Percentiles rank a stretch among this genome's conserved stretches.
phyloP scores from a whole-genome alignment of 2,113 vertebrate genomes.

The Embiotoca jacksoni region DNA sequence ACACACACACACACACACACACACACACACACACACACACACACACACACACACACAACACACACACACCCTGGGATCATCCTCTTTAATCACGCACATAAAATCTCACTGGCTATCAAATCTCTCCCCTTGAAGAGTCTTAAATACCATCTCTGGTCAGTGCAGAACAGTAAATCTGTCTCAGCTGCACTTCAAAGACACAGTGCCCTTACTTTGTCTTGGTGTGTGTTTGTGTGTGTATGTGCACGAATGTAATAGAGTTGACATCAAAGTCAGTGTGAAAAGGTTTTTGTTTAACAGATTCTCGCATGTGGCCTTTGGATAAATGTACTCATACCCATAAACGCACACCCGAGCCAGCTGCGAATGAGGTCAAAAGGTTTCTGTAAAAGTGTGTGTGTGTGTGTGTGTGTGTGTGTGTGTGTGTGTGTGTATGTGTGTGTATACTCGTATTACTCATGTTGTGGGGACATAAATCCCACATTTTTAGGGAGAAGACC shows the following conservation, averaged over 20 bases:
- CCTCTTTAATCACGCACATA: constrained; percentile 22
- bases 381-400: constrained; percentile 38
- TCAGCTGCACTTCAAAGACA: constrained; percentile 62
- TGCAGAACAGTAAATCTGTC: constrained; percentile 65
- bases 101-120: constrained; percentile 41
- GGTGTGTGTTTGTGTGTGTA: constrained; percentile 5
- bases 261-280: constrained; percentile 56
- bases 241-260: constrained; percentile 34
- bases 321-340: constrained; percentile 43
- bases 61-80: constrained; percentile 11
- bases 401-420: constrained; percentile 10
- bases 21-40: constrained; percentile 24
- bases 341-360: constrained; percentile 42
- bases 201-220: constrained; percentile 31
- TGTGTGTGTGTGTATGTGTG: not conserved
- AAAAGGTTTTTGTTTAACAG: constrained; percentile 46
- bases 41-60: not conserved
- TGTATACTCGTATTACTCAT: not conserved
- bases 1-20: not conserved
- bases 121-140: constrained; percentile 53
- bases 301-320: constrained; percentile 28
- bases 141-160: constrained; percentile 62
- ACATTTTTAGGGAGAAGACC: not conserved
- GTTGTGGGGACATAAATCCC: constrained; percentile 2
- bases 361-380: constrained; percentile 66